Base-by-base conservation (phyloP, 64 coral and sea anemone genomes). In the Trachythela sp. region DNA sequence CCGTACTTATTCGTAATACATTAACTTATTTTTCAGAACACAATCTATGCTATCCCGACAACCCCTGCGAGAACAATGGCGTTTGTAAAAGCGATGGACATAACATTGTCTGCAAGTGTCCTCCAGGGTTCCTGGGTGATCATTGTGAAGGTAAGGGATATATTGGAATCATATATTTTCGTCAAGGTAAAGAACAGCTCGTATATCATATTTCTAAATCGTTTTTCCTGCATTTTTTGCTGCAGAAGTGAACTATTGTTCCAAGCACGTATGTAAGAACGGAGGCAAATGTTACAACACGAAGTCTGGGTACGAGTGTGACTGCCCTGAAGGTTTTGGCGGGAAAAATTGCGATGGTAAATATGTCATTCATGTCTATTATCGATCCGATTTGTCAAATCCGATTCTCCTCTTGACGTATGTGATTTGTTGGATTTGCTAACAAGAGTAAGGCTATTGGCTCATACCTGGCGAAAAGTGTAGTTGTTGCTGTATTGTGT, bases 51-150 rank as follows among this genome's bases (percentile, higher is more conserved):
- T 87, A 91, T 56, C 96, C 89, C 20, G 27, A 84, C 15, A 95
- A 95, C 34, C 96, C 96, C 24, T 99, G 96, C 60, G 84, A 93
- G 77, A 99, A 99, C 54, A 91, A 91, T 33, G 96, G 96, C 34
- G 91, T 89, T n/a, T 99, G 96, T 49, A 94, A 94, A 54, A 95
- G 76, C 22, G 96, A 94, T 84, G 96, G 96, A 42, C 80, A 83
- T 22, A 93, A 88, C 1, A 31, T 94, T 9, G 93, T 85, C 18
- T 99, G 96, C 88, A 90, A 93, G 30, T 99, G 96, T 58, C 80
- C 80, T 26, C 91, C 93, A 32, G 96, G 93, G 41, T 99, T 93
- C 42, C 89, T 99, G 18, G 96, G 96, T 8, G 91, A 89, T 26
- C 93, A 95, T 39, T 99, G 96, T 34, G 91, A 99, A 89, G 92